Percentiles rank a stretch among this genome's conserved stretches.
Evolutionary conservation across 1,140 invertebrate genomes (phyloP).

Genomic region (Orussus abietinus): DNA sequence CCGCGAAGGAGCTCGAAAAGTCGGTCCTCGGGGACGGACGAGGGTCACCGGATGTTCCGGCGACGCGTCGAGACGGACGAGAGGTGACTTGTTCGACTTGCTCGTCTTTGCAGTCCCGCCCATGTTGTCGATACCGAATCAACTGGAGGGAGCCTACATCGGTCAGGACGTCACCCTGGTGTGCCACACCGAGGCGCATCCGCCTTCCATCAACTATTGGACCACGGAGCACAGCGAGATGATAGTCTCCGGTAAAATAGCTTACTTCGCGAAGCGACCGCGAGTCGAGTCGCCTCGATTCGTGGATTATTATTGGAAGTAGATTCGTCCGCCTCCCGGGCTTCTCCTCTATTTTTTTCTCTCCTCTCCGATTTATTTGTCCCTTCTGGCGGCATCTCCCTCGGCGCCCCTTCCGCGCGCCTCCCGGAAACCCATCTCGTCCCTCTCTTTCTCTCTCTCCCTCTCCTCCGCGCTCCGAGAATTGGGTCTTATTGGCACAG

Average conservation of each 20-base stretch:
- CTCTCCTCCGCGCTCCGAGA: constrained; percentile 13
- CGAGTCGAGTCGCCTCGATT: too few species aligned
- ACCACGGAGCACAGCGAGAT: constrained; percentile 80
- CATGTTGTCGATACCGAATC: constrained; percentile 82
- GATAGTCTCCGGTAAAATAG: constrained; percentile 87
- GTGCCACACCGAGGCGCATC: constrained; percentile 85
- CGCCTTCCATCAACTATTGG: constrained; percentile 86
- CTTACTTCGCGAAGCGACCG: too few species aligned
- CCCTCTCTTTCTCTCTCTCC: background rate
- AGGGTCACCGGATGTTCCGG: too few species aligned
- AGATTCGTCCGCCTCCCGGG: too few species aligned
- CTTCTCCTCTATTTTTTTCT: too few species aligned
- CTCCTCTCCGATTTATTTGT: too few species aligned
- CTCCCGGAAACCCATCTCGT: background rate
- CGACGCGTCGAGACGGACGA: too few species aligned
- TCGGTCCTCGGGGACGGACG: too few species aligned
- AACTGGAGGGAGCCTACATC: constrained; percentile 76
- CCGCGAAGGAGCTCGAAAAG: too few species aligned
- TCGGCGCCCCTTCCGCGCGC: background rate
- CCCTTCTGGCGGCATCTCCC: too few species aligned
- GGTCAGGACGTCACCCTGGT: constrained; percentile 78
- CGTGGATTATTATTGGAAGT: too few species aligned
- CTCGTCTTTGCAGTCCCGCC: constrained; percentile 67
- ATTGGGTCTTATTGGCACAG: constrained; percentile 40
- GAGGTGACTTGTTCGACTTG: background rate